phyloP scores from a whole-genome alignment of 2,113 vertebrate species.

The Chloropsis hardwickii region DNA sequence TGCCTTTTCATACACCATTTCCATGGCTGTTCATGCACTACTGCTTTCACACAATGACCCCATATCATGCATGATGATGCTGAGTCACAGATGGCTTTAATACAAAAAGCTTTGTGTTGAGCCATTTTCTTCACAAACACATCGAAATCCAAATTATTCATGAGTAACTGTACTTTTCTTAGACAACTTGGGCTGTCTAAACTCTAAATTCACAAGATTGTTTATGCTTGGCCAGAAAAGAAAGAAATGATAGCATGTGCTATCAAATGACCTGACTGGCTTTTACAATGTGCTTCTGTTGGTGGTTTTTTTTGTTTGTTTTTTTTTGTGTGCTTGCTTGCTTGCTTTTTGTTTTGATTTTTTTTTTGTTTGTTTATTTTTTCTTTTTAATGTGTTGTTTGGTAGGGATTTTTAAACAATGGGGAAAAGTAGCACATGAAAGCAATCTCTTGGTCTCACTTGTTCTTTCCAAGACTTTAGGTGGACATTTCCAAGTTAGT shows the following conservation, averaged over 20 bases:
- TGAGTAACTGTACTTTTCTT: conserved; percentile 24
- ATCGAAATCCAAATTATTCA: conserved; percentile 38
- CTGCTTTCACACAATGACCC: conserved; percentile 18
- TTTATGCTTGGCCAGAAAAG: background rate
- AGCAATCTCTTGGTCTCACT: background rate
- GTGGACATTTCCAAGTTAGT: background rate
- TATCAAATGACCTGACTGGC: background rate
- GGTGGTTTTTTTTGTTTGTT: background rate
- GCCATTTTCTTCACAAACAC: conserved; percentile 9
- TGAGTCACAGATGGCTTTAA: conserved; percentile 13
- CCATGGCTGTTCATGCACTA: background rate
- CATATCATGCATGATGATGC: background rate
- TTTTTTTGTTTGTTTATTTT: background rate
- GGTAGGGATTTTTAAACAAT: background rate
- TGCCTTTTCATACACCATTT: background rate
- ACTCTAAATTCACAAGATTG: background rate
- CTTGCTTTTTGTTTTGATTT: background rate
- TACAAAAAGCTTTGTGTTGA: conserved; percentile 2
- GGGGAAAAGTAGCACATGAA: background rate
- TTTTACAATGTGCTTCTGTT: background rate
- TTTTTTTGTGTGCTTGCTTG: background rate
- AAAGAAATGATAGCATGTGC: background rate
- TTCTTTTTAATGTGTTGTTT: background rate
- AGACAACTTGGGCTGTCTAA: background rate
- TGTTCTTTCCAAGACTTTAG: background rate